Evolutionary conservation across 2,888 invertebrate species (phyloP).

Genomic region (Ditylenchus weischeri): DNA sequence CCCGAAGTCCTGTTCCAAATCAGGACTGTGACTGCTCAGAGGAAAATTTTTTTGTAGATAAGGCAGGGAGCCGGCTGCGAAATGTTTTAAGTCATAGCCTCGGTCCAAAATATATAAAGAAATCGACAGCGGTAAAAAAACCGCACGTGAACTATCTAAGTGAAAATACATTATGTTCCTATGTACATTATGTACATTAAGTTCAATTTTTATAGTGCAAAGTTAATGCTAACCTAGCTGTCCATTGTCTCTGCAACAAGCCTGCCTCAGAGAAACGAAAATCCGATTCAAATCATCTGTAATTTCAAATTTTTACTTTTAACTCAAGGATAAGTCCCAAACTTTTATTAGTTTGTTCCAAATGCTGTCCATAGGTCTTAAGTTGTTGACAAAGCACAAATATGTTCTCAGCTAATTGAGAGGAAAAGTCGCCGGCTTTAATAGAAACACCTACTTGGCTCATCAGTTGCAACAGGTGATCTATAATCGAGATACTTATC

Average conservation of each 20-base stretch:
- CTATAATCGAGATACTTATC: constrained; percentile 17
- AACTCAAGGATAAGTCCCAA: background rate
- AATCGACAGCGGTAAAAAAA: too few species aligned
- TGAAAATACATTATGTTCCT: too few species aligned
- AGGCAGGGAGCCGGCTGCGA: too few species aligned
- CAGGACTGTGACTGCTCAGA: too few species aligned
- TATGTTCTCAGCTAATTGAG: constrained; percentile 50
- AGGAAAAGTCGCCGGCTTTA: constrained; percentile 46
- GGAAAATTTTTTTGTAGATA: background rate
- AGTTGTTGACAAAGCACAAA: constrained; percentile 53
- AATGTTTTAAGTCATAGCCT: too few species aligned
- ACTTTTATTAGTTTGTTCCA: constrained; percentile 56
- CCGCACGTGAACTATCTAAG: too few species aligned
- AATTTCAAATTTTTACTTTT: constrained; percentile 5
- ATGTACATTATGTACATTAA: too few species aligned
- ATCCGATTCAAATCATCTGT: constrained; percentile 54
- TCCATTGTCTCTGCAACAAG: constrained; percentile 63
- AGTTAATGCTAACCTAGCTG: constrained; percentile 63
- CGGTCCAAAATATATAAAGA: too few species aligned
- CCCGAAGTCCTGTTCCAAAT: too few species aligned
- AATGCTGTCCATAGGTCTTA: constrained; percentile 46
- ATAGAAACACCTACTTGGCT: constrained; percentile 48
- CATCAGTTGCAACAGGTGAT: constrained; percentile 50
- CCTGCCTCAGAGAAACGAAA: constrained; percentile 55
- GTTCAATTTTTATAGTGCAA: too few species aligned